Evolutionary conservation across 1,140 invertebrate genomes (phyloP).

Genomic region (Trichonephila inaurata): DNA sequence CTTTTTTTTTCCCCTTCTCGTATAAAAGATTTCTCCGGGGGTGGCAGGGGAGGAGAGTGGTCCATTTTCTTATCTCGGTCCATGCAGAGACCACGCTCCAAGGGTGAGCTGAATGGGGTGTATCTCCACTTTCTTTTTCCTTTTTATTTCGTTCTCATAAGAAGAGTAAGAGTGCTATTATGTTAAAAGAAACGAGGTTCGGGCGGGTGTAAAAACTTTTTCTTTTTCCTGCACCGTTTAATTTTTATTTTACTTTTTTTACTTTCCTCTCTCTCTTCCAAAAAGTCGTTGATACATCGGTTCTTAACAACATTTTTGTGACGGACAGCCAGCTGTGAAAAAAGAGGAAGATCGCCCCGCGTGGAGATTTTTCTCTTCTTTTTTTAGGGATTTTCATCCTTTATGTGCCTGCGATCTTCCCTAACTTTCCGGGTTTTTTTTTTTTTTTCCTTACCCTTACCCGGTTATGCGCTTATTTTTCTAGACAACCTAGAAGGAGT

Average conservation of each 20-base stretch:
- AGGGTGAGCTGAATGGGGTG: conserved; percentile 41
- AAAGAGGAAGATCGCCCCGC: neutral
- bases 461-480: neutral
- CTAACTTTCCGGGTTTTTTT: neutral
- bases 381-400: conserved; percentile 1
- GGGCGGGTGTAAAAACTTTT: conserved; percentile 43
- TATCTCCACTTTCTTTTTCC: neutral
- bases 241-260: neutral
- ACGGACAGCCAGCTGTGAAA: conserved; percentile 2
- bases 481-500: neutral
- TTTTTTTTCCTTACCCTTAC: no score
- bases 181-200: conserved; percentile 63
- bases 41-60: neutral
- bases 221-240: neutral
- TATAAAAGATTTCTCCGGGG: conserved; percentile 53
- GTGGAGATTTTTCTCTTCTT: conserved; percentile 8
- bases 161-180: conserved; percentile 35
- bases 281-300: conserved; percentile 55
- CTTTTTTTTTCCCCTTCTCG: neutral
- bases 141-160: neutral
- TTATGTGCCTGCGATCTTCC: conserved; percentile 25
- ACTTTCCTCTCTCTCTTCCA: neutral
- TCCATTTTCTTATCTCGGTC: conserved; percentile 60
- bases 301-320: conserved; percentile 53
- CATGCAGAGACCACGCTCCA: conserved; percentile 21